These are phyloP conservation scores for Benitochromis conjunctus DNA, from an alignment of 2,113 vertebrate genomes.

Conservation along the genomic window DNA sequence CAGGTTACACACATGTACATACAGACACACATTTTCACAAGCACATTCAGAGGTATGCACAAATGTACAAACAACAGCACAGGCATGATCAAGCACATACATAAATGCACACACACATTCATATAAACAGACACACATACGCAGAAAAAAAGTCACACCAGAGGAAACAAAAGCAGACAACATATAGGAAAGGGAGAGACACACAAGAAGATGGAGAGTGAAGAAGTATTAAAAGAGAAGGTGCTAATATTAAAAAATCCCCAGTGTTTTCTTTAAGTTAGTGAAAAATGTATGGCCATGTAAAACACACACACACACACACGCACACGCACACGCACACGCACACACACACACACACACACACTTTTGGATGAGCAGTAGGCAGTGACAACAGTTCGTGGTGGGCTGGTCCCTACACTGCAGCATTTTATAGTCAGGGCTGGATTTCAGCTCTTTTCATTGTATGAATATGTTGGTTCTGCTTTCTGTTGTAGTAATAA, in stretches of 20 bases:
- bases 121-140: background rate
- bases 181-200: conserved; percentile 21
- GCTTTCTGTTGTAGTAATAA: background rate
- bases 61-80: background rate
- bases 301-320: background rate
- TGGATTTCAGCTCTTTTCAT: background rate
- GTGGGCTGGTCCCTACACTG: conserved; percentile 23
- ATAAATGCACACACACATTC: background rate
- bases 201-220: conserved; percentile 47
- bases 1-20: background rate
- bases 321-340: background rate
- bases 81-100: background rate
- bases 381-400: conserved; percentile 8
- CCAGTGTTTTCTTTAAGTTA: background rate
- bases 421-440: conserved; percentile 66
- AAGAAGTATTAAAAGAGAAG: conserved; percentile 38
- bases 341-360: background rate
- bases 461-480: background rate
- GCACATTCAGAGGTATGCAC: background rate
- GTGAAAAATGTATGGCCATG: background rate
- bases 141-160: conserved; percentile 38
- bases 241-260: background rate
- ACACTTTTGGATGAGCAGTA: conserved; percentile 6
- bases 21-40: background rate
- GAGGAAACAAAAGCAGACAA: conserved; percentile 25